Base-by-base conservation (phyloP, 2,113 vertebrate species). In the Alethe diademata region DNA sequence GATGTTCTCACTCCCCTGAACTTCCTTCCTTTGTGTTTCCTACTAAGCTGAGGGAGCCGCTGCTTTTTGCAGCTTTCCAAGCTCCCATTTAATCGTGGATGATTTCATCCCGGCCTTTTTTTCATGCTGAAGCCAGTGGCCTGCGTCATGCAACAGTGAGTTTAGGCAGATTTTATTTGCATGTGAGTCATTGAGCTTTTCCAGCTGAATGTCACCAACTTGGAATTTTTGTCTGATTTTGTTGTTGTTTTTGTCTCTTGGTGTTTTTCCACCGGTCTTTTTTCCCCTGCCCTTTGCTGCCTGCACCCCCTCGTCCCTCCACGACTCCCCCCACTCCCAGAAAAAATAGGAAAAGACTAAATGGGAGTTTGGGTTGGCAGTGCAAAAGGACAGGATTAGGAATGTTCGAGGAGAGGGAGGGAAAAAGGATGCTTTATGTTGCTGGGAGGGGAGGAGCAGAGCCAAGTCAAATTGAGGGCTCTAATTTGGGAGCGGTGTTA, bases 401-500 rank as follows among this genome's bases (percentile, higher is more conserved):
- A 96, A 96, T 93, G 95, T 95, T 92, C 33, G 29, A 94, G 92
- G 95, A 33, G 67, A 16, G 67, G 8, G 40, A 93, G 94, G 45
- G 75, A 75, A 87, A 93, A 97, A 95, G 95, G 96, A 96, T 97
- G 97, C 97, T 98, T 97, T 98, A 94, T 98, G 98, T 97, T 25
- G 78, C 97, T 97, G 95, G 74, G 96, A 95, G 95, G 97, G 95
- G 89, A 71, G 97, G 97, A 97, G 29, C 3, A 1, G 90, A 93
- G 98, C 98, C 98, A 98, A 98, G 95, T 97, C 96, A 98, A 98
- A 98, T 95, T 86, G 96, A 97, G 95, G 96, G 93, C 97, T 98
- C 98, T 98, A 98, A 99, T 98, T 98, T 98, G 98, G 98, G 98
- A 98, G 96, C 48, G 73, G 98, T 98, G 98, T 98, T 98, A 98